A percentile compares a stretch with the other conserved stretches of the same genome.
phyloP scores from a whole-genome alignment of 1,140 invertebrate species.

The Chlorops oryzae region DNA sequence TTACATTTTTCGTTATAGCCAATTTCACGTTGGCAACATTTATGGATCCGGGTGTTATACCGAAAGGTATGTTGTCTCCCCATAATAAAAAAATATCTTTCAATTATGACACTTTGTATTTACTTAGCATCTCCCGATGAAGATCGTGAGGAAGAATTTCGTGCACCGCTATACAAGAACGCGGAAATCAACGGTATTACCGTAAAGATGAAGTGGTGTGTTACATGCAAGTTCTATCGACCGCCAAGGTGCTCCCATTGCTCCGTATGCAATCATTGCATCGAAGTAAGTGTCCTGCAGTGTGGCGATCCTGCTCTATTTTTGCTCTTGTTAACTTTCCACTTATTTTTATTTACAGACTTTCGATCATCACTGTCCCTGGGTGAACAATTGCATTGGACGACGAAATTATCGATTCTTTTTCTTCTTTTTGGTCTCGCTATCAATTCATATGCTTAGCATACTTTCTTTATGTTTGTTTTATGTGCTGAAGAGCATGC shows the following conservation, averaged over 20 bases:
- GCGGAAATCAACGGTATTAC: conserved; percentile 98
- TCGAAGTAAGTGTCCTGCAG: conserved; percentile 68
- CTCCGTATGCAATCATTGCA: conserved; percentile 98
- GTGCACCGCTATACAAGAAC: conserved; percentile 95
- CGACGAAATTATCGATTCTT: conserved; percentile 97
- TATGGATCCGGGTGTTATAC: conserved; percentile 99
- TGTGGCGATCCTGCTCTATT: neutral
- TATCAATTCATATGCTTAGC: conserved; percentile 94
- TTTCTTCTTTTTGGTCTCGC: conserved; percentile 94
- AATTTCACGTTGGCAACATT: conserved; percentile 98
- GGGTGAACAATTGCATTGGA: conserved; percentile 99
- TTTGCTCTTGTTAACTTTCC: neutral
- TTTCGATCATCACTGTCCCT: conserved; percentile 99
- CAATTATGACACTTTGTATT: too few species aligned
- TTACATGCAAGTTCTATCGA: conserved; percentile 98
- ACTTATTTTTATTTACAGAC: conserved; percentile 66
- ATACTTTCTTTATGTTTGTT: conserved; percentile 91
- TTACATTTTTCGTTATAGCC: conserved; percentile 94
- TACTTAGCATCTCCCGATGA: conserved; percentile 94
- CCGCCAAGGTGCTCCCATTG: conserved; percentile 98
- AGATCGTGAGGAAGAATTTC: conserved; percentile 93
- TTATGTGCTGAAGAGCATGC: conserved; percentile 81
- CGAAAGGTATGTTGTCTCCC: conserved; percentile 71
- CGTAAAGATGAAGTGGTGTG: conserved; percentile 99
- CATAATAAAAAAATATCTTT: neutral